Base-by-base conservation (phyloP, 2,888 invertebrate species). In the Drosophila yooni region DNA sequence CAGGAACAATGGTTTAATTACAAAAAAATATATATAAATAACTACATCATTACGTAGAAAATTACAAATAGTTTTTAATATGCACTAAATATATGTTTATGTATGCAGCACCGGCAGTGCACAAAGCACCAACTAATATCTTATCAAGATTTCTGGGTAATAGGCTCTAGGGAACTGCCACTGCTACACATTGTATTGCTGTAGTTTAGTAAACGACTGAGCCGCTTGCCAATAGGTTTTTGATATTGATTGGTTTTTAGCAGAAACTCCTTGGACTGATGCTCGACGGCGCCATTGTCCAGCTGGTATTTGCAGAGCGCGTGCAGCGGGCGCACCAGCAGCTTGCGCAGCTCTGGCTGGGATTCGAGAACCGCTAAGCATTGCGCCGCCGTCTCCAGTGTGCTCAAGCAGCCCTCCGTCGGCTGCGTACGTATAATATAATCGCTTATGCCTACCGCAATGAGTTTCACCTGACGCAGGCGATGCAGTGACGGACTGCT, bases 341-440 rank as follows among this genome's bases (percentile, higher is more conserved):
- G 91, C 83, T 96, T 94, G 79, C 94, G 94, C 79, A 96, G 95
- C 74, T 94, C 94, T 3, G 87, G 84, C 36, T 96, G 94, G 29
- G 94, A 94, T 94, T 99, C 98, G 64, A 98, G 92, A 74, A 96
- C 94, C 0, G 96, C 94, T 64, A 99, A 94, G 7, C 92, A 92
- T 61, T 92, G 91, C 0, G 92, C 92, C 0, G 93, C 92, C 0
- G 92, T 92, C 66, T 92, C 92, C 36, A 99, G 93, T 0, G 98
- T 99, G 65, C 98, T 98, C 21, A 99, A 94, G 89, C 98, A 98
- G 33, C 96, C 96, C 92, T 98, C 97, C 6, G 97, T 97, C 3
- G 98, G 98, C 91, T 99, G 98, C 6, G 98, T 98, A 78, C 98
- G 95, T 84, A 99, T 98, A 64, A 98, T 97, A 92, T 98, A 99